phyloP scores from a whole-genome alignment of 2,113 vertebrate genomes.

The Scalopus aquaticus region DNA sequence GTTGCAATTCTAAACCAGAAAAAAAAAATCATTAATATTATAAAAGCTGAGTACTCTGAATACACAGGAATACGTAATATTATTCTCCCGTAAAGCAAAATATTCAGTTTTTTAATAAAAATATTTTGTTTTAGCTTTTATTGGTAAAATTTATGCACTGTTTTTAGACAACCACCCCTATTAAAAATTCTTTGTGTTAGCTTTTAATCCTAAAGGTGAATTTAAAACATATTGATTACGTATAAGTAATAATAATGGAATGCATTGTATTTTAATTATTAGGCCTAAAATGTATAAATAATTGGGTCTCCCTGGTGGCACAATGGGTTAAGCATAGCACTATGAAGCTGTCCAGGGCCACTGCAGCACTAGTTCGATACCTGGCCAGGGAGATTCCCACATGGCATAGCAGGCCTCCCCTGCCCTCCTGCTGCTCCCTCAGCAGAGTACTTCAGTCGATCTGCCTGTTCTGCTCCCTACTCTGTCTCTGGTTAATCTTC shows the following conservation, averaged over 20 bases:
- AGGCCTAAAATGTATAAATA: background rate
- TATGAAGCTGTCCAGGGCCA: too few species aligned
- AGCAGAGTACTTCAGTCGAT: too few species aligned
- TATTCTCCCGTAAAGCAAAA: background rate
- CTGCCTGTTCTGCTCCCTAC: too few species aligned
- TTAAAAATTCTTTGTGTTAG: background rate
- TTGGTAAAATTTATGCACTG: background rate
- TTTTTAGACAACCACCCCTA: background rate
- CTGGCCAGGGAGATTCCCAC: too few species aligned
- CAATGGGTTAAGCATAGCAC: too few species aligned
- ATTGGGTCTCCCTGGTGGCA: too few species aligned
- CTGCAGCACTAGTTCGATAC: too few species aligned
- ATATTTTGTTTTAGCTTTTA: background rate
- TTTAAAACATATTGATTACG: background rate
- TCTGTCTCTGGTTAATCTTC: too few species aligned
- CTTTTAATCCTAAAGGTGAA: slow-evolving; percentile 55
- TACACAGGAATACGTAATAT: background rate
- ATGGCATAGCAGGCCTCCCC: too few species aligned
- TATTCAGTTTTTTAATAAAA: background rate
- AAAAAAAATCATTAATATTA: background rate
- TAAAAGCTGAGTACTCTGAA: background rate
- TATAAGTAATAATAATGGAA: background rate
- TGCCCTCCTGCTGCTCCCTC: too few species aligned
- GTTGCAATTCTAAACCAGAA: background rate
- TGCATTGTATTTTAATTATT: background rate